A percentile compares a stretch with the other conserved stretches of the same genome.
Evolutionary conservation across 2,113 vertebrate genomes (phyloP).

Genomic region (Mustela nigripes): DNA sequence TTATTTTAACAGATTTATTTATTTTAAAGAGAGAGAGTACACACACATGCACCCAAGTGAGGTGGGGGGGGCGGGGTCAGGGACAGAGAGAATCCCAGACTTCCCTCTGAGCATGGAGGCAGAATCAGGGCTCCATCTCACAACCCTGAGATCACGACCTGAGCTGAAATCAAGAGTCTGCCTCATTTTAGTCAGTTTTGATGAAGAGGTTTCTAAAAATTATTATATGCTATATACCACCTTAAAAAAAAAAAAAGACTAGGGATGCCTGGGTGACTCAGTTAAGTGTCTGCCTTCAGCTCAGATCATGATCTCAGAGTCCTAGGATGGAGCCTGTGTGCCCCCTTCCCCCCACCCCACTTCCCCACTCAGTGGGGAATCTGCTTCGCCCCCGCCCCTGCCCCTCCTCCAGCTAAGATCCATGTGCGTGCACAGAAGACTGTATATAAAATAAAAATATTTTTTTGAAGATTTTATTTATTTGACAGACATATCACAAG

Average conservation of each 20-base stretch:
- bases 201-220: background rate
- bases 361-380: background rate
- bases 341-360: too few species aligned
- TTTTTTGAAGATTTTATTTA: too few species aligned
- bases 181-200: background rate
- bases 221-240: background rate
- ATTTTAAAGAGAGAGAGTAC: background rate
- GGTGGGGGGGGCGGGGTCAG: background rate
- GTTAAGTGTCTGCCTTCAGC: background rate
- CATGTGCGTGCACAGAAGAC: too few species aligned
- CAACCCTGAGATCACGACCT: background rate
- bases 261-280: background rate
- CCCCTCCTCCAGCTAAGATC: too few species aligned
- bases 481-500: too few species aligned
- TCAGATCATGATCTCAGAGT: background rate
- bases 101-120: background rate
- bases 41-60: background rate
- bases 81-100: background rate
- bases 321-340: background rate
- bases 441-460: too few species aligned
- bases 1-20: background rate
- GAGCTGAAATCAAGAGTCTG: background rate
- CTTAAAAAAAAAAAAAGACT: background rate
- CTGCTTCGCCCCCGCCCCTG: background rate
- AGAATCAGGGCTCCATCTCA: background rate